Evolutionary conservation across 2,888 invertebrate species (phyloP), one percentile per base, ranked within the genome.

Genomic region (Lampropteryx suffumata): DNA sequence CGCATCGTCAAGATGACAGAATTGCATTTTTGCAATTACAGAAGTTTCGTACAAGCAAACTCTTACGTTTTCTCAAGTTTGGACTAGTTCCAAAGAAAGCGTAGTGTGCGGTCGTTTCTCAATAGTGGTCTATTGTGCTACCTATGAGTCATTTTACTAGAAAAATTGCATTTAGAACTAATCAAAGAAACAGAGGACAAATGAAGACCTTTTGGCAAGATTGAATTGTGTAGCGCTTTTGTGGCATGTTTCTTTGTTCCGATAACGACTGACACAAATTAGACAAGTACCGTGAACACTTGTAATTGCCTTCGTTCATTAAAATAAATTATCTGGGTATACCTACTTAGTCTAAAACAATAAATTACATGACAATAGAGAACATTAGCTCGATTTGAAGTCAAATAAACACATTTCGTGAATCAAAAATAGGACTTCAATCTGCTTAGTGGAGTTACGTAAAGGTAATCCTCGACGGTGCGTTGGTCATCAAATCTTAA

Each of bases 31-130:
- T n/a, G n/a, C n/a, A n/a, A n/a, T n/a, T n/a, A n/a, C n/a, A n/a
- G n/a, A n/a, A n/a, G n/a, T n/a, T n/a, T n/a, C n/a, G n/a, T n/a
- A n/a, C n/a, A n/a, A n/a, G n/a, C n/a, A n/a, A n/a, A n/a, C n/a
- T 17, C 17, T 2, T 4, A 17, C 17, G 33, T 44, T 53, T 59
- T 65, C 57, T 58, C 57, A 61, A 62, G 62, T 59, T 82, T 84
- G 84, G 83, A 82, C 59, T 50, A 51, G 66, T 72, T 80, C 80
- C 83, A 84, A 79, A 66, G 71, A 71, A 72, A 71, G 65, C 73
- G 57, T 60, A 41, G 71, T 74, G 82, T 79, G 79, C 76, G 80
- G 73, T 71, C 76, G 67, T 65, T 64, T 66, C 69, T 69, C 69
- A 62, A 62, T 53, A 56, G 56, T 67, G 65, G 56, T 61, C 64